Evolutionary conservation across 2,888 invertebrate species (phyloP).

Genomic region (Caradrina clavipalpis): DNA sequence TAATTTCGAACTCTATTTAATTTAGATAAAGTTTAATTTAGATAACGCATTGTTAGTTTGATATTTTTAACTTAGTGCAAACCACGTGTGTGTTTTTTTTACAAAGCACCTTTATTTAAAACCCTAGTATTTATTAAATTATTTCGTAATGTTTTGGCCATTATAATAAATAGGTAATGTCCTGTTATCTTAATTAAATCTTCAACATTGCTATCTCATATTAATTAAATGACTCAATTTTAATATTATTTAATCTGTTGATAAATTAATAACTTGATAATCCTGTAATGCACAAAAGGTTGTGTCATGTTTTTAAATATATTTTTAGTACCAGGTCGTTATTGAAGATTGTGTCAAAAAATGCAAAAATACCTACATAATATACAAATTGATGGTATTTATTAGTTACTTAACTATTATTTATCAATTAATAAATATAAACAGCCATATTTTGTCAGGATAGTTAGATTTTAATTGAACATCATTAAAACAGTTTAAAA

Average conservation of each 20-base stretch:
- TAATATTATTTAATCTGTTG: not conserved
- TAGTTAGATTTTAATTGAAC: too few relatives aligned
- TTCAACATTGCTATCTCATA: constrained; percentile 5
- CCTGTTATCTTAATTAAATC: not conserved
- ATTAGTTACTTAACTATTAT: too few relatives aligned
- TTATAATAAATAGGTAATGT: not conserved
- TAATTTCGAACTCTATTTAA: not conserved
- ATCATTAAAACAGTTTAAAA: too few relatives aligned
- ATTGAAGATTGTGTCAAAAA: too few relatives aligned
- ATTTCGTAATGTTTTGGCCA: not conserved
- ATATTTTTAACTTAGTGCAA: constrained; percentile 13
- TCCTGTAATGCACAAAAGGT: not conserved
- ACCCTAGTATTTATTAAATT: constrained; percentile 9
- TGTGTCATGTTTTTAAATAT: constrained; percentile 12
- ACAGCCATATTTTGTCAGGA: too few relatives aligned
- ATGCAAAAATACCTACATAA: too few relatives aligned
- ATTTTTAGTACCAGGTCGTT: too few relatives aligned
- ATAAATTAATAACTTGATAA: not conserved
- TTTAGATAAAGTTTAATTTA: not conserved
- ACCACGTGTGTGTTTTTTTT: constrained; percentile 28
- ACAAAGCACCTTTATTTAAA: constrained; percentile 5
- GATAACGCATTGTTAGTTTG: not conserved
- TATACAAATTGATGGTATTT: too few relatives aligned
- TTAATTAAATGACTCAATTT: constrained; percentile 10
- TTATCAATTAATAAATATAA: too few relatives aligned